A percentile compares a stretch with the other conserved stretches of the same genome.
These are phyloP conservation scores for Ditula angustiorana DNA, from an alignment of 2,888 invertebrate species.

Conservation along the genomic window DNA sequence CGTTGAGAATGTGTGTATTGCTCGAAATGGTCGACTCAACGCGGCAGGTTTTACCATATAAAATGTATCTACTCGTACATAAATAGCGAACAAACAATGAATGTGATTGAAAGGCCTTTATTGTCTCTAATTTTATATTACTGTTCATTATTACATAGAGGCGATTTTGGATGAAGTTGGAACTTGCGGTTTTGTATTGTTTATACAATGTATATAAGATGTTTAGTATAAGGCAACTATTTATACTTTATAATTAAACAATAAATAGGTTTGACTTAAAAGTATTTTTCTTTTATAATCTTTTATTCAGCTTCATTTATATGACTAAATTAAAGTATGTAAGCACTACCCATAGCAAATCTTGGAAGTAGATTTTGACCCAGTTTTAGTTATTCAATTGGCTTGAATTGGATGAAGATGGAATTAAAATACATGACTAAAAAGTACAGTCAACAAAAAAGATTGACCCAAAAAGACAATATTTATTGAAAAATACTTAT, in stretches of 20 bases:
- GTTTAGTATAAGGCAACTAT: conserved; percentile 57
- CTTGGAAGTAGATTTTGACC: no score
- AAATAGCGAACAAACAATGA: conserved; percentile 14
- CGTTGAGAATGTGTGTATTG: neutral
- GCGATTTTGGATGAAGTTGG: conserved; percentile 44
- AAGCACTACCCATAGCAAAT: no score
- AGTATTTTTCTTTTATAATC: conserved; percentile 43
- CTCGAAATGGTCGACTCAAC: conserved; percentile 1
- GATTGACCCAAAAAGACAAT: no score
- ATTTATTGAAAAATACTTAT: no score
- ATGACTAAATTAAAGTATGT: neutral
- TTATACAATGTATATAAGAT: conserved; percentile 68
- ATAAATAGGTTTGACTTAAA: conserved; percentile 68
- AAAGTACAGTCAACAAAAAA: no score
- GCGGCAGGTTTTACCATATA: neutral
- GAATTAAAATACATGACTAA: no score
- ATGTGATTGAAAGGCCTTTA: conserved; percentile 39
- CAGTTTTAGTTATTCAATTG: no score
- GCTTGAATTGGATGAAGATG: no score
- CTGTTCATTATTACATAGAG: conserved; percentile 28
- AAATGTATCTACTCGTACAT: neutral
- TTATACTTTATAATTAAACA: conserved; percentile 66
- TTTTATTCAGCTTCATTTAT: neutral
- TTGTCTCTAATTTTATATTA: conserved; percentile 31
- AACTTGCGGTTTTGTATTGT: conserved; percentile 68